Evolutionary conservation across 2,113 vertebrate genomes (phyloP).

Genomic region (Leptocoma aspasia): DNA sequence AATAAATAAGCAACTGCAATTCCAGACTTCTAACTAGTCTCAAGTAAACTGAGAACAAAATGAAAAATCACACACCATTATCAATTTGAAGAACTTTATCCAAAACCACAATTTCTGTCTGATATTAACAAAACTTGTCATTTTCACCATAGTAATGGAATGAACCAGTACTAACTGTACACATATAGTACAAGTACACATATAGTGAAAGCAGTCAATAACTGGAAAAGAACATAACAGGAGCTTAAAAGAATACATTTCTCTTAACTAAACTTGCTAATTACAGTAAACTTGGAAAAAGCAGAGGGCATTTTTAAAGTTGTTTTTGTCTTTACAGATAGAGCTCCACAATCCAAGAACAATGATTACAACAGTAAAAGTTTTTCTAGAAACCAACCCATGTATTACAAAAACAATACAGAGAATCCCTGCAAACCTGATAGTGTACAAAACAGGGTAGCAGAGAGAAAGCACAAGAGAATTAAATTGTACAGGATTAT

Average conservation of each 20-base stretch:
- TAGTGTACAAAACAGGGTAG: background rate
- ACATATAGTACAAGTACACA: background rate
- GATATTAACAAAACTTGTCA: conserved; percentile 38
- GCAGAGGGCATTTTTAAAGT: background rate
- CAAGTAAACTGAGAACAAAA: background rate
- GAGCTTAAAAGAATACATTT: conserved; percentile 28
- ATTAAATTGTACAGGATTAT: background rate
- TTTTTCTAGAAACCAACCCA: conserved; percentile 25
- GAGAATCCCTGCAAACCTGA: background rate
- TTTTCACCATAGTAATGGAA: conserved; percentile 40
- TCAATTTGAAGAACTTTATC: conserved; percentile 39
- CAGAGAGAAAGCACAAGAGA: conserved; percentile 1
- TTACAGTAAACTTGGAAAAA: conserved; percentile 42
- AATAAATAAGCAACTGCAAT: background rate
- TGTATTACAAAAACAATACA: conserved; percentile 29
- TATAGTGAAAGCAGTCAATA: background rate
- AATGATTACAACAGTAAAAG: conserved; percentile 7
- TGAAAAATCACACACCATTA: background rate
- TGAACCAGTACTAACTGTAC: background rate
- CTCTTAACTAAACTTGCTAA: background rate
- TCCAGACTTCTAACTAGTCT: background rate
- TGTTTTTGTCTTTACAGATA: background rate
- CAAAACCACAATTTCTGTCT: conserved; percentile 16
- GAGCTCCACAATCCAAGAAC: background rate
- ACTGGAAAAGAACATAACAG: background rate